Evolutionary conservation across 1,140 invertebrate genomes (phyloP).

Genomic region (Aphaenogaster ashmeadi): DNA sequence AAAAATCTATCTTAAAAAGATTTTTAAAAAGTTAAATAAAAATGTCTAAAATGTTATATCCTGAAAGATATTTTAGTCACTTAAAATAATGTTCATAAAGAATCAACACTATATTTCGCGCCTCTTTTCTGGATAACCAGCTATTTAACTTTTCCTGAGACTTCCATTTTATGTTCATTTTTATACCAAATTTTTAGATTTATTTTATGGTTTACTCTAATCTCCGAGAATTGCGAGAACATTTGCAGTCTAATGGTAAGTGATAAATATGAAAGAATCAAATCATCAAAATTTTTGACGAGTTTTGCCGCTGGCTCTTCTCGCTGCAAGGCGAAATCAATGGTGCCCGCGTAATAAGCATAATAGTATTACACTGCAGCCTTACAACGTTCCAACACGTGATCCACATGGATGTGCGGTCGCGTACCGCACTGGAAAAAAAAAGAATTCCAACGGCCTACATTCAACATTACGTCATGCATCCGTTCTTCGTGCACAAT

Average conservation of each 20-base stretch:
- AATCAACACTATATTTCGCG: background rate
- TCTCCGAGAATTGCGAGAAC: background rate
- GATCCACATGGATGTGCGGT: slow-evolving; percentile 24
- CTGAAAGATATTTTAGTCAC: background rate
- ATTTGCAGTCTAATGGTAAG: background rate
- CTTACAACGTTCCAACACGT: slow-evolving; percentile 49
- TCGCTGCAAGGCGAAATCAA: slow-evolving; percentile 14
- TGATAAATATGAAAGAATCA: slow-evolving; percentile 9
- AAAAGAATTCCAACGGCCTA: slow-evolving; percentile 49
- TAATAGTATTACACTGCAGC: slow-evolving; percentile 52
- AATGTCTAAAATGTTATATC: background rate
- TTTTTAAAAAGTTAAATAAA: slow-evolving; percentile 11
- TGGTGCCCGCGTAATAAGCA: slow-evolving; percentile 5
- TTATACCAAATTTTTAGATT: background rate
- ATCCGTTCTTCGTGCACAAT: slow-evolving; percentile 49
- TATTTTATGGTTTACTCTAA: background rate
- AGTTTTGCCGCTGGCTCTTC: background rate
- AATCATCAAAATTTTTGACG: background rate
- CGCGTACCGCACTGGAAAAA: slow-evolving; percentile 22
- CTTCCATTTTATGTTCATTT: background rate
- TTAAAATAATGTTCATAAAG: background rate
- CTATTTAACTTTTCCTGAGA: background rate
- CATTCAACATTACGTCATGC: slow-evolving; percentile 44
- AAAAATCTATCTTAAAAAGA: background rate
- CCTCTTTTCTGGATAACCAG: too few species aligned